phyloP scores from a whole-genome alignment of 2,797 vertebrate species.

The Sebastes dallii region DNA sequence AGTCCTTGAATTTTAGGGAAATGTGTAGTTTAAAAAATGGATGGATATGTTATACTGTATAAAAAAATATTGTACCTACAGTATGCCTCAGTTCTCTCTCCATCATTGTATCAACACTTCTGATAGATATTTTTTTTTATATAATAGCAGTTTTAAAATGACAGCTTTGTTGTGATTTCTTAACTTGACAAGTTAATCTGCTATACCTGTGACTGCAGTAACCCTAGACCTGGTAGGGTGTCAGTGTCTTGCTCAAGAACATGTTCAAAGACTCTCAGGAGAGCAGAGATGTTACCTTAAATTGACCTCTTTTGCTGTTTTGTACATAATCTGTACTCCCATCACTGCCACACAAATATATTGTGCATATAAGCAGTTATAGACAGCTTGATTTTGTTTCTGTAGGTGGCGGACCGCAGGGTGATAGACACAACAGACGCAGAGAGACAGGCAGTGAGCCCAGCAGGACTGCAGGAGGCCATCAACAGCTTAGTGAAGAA shows the following conservation, averaged over 20 bases:
- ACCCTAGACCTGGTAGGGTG: too few species aligned
- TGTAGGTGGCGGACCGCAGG: slow-evolving; percentile 89
- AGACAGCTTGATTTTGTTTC: background rate
- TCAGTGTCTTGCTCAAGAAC: too few species aligned
- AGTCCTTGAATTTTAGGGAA: background rate
- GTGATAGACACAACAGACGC: slow-evolving; percentile 91
- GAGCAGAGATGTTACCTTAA: background rate
- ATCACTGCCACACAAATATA: background rate
- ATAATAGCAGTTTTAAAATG: background rate
- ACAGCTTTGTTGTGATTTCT: background rate
- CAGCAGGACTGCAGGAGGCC: slow-evolving; percentile 88
- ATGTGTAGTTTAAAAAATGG: too few species aligned
- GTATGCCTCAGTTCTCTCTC: background rate
- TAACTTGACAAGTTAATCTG: background rate
- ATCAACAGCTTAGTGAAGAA: slow-evolving; percentile 87
- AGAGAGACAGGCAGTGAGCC: slow-evolving; percentile 86
- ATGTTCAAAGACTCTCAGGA: background rate
- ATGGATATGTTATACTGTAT: background rate
- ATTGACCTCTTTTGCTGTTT: background rate
- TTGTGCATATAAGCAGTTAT: background rate
- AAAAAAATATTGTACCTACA: background rate
- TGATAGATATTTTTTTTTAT: background rate
- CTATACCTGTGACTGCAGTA: too few species aligned
- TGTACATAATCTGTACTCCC: background rate
- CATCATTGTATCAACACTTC: background rate